Base-by-base conservation (phyloP, 2,113 vertebrate species). In the Dissostichus mawsoni region DNA sequence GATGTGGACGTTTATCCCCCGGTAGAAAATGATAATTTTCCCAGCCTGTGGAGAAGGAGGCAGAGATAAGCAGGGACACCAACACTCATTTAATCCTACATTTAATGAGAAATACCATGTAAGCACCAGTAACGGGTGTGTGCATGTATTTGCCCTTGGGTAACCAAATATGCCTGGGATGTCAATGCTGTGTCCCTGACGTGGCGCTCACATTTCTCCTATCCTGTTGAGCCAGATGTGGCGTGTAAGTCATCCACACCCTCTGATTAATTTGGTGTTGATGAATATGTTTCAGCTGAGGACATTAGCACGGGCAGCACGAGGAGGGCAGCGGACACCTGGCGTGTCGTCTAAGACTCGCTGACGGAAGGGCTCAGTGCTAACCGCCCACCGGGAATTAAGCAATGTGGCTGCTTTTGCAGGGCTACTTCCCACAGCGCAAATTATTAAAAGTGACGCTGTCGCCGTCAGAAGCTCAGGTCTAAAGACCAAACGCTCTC, bases 251-350 rank as follows among this genome's bases (percentile, higher is more conserved):
- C 91, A 86, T 88, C 80, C 36, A 50, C 84, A 53, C 66, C 87
- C 72, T 74, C 94, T 93, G 94, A 95, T 95, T 95, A 95, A 95
- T 94, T 95, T 92, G 92, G 94, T 93, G 95, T 94, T 94, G 95
- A 95, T 93, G 90, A 95, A 96, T 94, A 85, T 41, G 87, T 89
- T 88, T 93, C 94, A 94, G 94, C 94, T 76, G 93, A 92, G 91
- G 90, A 92, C 91, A 92, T 93, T 90, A 90, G 86, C 84, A 82
- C 29, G 86, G 87, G 79, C 45, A 18, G 84, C 90, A 90, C 87
- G 88, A 88, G 85, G 72, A 80, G 80, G 85, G 84, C 83, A 25
- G 90, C 76, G 11, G 91, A 92, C 95, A 96, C 94, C 95, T 96
- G 95, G 91, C 55, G 83, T 86, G 87, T 84, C 71, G 74, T 92